These are phyloP conservation scores for Drosophila simulans DNA, from an alignment of 1,140 invertebrate genomes.

Conservation along the genomic window DNA sequence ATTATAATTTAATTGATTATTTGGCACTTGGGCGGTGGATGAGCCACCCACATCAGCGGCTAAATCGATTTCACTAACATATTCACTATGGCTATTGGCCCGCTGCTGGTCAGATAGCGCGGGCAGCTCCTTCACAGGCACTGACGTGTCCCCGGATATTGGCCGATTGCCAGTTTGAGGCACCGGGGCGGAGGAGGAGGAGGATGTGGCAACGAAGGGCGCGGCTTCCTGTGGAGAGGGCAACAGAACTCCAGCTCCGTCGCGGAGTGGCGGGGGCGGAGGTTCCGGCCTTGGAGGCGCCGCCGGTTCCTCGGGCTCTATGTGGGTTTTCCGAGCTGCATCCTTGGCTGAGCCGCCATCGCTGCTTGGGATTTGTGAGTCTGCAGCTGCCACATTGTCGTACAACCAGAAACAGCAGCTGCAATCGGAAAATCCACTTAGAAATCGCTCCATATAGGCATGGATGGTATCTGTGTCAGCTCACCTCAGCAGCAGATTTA, in stretches of 20 bases:
- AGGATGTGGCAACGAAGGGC: background rate
- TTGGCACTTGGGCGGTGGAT: constrained; percentile 66
- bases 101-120: constrained; percentile 7
- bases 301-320: constrained; percentile 5
- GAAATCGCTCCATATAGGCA: constrained; percentile 12
- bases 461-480: background rate
- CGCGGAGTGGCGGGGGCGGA: constrained; percentile 18
- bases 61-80: constrained; percentile 53
- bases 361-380: constrained; percentile 17
- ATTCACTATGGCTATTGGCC: constrained; percentile 69
- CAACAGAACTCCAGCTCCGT: background rate
- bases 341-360: constrained; percentile 6
- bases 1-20: constrained; percentile 67
- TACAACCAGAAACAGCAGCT: constrained; percentile 78
- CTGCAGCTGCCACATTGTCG: constrained; percentile 71
- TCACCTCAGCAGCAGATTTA: constrained; percentile 69
- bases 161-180: constrained; percentile 41
- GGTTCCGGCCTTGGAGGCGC: constrained; percentile 24
- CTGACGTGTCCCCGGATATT: constrained; percentile 70
- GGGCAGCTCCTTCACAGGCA: constrained; percentile 20
- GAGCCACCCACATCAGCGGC: constrained; percentile 32
- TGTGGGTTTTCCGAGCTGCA: constrained; percentile 3
- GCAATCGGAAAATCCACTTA: constrained; percentile 13
- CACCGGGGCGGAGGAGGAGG: constrained; percentile 17
- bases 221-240: constrained; percentile 10